Percentiles rank a stretch among this genome's conserved stretches.
Conservation (phyloP, 92 coral and sea anemone genomes). For the Paragorgia papillata region DNA sequence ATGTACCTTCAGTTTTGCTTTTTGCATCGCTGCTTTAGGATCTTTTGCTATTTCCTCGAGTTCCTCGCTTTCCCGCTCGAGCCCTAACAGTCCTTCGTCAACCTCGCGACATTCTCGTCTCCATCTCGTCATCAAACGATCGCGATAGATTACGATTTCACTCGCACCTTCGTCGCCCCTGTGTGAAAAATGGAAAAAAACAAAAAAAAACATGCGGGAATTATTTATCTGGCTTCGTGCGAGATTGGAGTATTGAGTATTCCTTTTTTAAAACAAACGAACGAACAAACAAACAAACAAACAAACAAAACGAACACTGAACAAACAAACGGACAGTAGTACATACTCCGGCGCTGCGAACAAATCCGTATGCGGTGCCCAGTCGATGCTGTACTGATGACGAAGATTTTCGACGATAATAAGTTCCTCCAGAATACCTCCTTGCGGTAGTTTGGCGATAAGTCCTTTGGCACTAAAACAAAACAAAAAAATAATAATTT, state of each 20-base stretch:
- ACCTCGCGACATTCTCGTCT: conserved; percentile 43
- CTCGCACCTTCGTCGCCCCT: conserved; percentile 17
- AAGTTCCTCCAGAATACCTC: conserved; percentile 30
- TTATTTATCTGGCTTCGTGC: no score
- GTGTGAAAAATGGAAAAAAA: not conserved
- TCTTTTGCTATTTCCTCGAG: conserved; percentile 23
- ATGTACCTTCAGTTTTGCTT: conserved; percentile 38
- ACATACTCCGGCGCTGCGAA: conserved; percentile 25
- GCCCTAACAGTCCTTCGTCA: conserved; percentile 27
- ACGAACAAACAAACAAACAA: no score
- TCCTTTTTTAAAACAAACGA: no score
- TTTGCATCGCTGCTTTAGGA: conserved; percentile 25
- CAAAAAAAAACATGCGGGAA: no score
- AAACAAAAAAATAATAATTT: not conserved
- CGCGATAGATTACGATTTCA: conserved; percentile 29
- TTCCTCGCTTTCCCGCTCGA: conserved; percentile 24
- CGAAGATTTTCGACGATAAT: conserved; percentile 33
- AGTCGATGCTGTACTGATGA: conserved; percentile 29
- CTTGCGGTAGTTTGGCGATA: conserved; percentile 28
- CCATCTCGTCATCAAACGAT: conserved; percentile 36
- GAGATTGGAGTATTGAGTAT: no score
- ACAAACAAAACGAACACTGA: no score
- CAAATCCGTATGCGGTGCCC: conserved; percentile 24
- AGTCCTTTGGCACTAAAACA: conserved; percentile 13
- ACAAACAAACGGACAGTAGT: no score